phyloP scores from a whole-genome alignment of 2,888 invertebrate species.

The Eristalis intricaria region DNA sequence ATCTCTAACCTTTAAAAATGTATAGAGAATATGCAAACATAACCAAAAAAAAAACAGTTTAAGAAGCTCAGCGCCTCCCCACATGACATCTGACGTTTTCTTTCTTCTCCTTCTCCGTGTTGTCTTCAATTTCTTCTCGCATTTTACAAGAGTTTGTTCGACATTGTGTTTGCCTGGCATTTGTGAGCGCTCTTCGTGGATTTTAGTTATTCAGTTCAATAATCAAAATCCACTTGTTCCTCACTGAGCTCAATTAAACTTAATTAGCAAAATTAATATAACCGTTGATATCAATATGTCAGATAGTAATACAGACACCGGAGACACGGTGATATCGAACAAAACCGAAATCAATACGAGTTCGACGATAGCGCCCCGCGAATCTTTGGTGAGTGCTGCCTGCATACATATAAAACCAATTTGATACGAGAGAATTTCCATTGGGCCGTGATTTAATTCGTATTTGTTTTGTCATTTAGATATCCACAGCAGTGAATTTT shows the following conservation, averaged over 20 bases:
- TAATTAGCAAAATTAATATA: conserved; percentile 78
- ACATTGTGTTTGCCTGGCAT: neutral
- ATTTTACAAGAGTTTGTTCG: conserved; percentile 22
- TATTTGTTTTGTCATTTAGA: conserved; percentile 82
- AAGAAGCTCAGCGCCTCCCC: neutral
- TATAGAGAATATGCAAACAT: no score
- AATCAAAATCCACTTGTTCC: conserved; percentile 33
- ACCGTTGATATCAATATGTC: conserved; percentile 79
- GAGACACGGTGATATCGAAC: conserved; percentile 76
- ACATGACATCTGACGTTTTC: conserved; percentile 36
- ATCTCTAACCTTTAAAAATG: no score
- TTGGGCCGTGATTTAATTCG: neutral
- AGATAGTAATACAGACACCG: conserved; percentile 79
- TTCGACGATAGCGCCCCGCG: conserved; percentile 75
- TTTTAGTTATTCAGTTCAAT: neutral
- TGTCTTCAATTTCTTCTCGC: neutral
- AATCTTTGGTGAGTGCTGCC: conserved; percentile 77
- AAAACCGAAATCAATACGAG: conserved; percentile 65
- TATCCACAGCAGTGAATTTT: conserved; percentile 92
- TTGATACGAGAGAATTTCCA: neutral
- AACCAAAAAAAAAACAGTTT: conserved; percentile 20
- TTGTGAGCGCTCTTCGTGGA: conserved; percentile 14
- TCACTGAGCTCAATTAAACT: conserved; percentile 33
- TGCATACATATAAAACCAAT: neutral
- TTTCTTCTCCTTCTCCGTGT: neutral